Conservation (phyloP, 2,888 invertebrate genomes). For the Athetis lepigone region DNA sequence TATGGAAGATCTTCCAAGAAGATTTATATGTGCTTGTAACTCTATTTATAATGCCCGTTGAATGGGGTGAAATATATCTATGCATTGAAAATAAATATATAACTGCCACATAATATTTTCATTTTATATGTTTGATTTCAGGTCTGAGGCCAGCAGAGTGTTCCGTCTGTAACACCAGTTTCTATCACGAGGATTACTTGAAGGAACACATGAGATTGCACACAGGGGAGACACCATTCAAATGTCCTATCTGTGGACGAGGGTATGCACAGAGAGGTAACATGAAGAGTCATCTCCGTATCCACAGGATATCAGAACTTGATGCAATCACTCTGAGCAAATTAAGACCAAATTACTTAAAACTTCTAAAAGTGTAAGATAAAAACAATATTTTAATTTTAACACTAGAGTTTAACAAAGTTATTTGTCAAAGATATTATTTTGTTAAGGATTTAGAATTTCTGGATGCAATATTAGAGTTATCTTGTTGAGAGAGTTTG, state of each 20-base stretch:
- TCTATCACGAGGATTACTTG: slow-evolving; percentile 85
- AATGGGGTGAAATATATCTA: too few relatives aligned
- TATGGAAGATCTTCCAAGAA: too few relatives aligned
- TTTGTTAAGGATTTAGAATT: slow-evolving; percentile 22
- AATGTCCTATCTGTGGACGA: slow-evolving; percentile 85
- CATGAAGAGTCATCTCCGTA: slow-evolving; percentile 87
- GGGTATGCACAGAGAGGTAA: slow-evolving; percentile 87
- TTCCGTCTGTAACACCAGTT: slow-evolving; percentile 80
- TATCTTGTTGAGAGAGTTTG: too few relatives aligned
- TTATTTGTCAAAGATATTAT: slow-evolving; percentile 34
- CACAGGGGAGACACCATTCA: slow-evolving; percentile 88
- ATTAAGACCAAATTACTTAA: slow-evolving; percentile 84
- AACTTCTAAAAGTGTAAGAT: slow-evolving; percentile 75
- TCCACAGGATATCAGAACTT: slow-evolving; percentile 83
- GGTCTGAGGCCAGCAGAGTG: slow-evolving; percentile 86
- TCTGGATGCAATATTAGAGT: slow-evolving; percentile 1
- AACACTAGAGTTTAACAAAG: slow-evolving; percentile 13
- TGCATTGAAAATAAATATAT: too few relatives aligned
- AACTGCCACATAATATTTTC: too few relatives aligned
- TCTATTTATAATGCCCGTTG: too few relatives aligned
- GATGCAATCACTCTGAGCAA: slow-evolving; percentile 78
- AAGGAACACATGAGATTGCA: slow-evolving; percentile 87
- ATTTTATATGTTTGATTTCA: slow-evolving; percentile 73
- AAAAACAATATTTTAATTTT: neutral
- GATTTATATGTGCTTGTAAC: too few relatives aligned